Evolutionary conservation across 2,113 vertebrate species (phyloP).

Genomic region (Noturus placidus): DNA sequence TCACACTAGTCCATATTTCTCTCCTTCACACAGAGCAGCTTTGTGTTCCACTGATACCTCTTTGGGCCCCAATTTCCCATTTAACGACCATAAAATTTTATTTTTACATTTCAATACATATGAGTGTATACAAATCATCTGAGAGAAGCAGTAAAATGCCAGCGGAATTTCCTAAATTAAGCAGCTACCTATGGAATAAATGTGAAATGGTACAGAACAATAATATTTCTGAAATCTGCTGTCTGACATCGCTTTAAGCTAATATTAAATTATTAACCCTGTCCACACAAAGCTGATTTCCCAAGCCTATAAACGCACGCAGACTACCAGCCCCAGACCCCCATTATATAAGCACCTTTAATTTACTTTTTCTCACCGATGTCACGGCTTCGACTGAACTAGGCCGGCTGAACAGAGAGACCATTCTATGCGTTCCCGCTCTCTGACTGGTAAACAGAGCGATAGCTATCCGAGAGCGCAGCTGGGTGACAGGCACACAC

Average conservation of each 20-base stretch:
- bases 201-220: neutral
- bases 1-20: conserved; percentile 45
- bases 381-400: conserved; percentile 26
- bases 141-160: neutral
- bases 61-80: conserved; percentile 32
- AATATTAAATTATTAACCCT: conserved; percentile 9
- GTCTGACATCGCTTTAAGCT: neutral
- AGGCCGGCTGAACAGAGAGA: conserved; percentile 42
- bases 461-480: conserved; percentile 45
- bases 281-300: neutral
- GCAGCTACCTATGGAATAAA: neutral
- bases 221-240: neutral
- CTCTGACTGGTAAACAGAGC: conserved; percentile 29
- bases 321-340: neutral
- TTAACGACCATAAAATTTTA: conserved; percentile 26
- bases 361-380: conserved; percentile 30
- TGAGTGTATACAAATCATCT: neutral
- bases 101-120: conserved; percentile 5
- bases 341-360: conserved; percentile 40
- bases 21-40: conserved; percentile 44
- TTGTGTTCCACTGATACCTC: conserved; percentile 40
- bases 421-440: conserved; percentile 28
- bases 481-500: conserved; percentile 44
- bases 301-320: neutral
- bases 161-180: neutral